phyloP scores from a whole-genome alignment of 1,140 invertebrate genomes.

The Rhopalosiphum maidis region DNA sequence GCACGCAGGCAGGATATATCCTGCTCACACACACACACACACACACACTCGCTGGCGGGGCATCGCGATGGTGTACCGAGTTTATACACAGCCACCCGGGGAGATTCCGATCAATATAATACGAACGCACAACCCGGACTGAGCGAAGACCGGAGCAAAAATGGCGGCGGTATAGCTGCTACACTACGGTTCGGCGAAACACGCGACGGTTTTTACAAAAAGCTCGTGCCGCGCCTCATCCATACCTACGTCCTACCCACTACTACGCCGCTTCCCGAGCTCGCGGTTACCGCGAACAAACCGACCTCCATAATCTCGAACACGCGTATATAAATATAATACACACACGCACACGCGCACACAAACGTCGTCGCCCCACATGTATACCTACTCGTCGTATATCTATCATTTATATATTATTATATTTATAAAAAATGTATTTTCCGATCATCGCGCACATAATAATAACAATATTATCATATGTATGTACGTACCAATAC shows the following conservation, averaged over 20 bases:
- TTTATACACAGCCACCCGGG: not conserved
- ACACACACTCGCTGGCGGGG: not conserved
- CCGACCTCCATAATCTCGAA: not conserved
- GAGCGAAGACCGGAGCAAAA: constrained; percentile 45
- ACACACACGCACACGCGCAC: not conserved
- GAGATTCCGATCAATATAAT: constrained; percentile 54
- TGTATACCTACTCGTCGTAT: not conserved
- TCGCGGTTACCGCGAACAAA: not conserved
- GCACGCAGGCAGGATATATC: not conserved
- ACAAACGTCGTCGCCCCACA: not conserved
- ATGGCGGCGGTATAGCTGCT: constrained; percentile 4
- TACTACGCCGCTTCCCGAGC: not conserved
- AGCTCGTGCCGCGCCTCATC: not conserved
- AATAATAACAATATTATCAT: not conserved
- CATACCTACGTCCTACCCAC: not conserved
- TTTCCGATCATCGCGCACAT: not conserved
- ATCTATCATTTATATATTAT: not conserved
- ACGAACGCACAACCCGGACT: constrained; percentile 25
- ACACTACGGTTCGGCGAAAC: not conserved
- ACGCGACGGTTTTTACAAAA: constrained; percentile 44
- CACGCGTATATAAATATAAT: not conserved
- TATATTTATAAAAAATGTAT: constrained; percentile 13
- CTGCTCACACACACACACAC: not conserved
- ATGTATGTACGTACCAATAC: not conserved
- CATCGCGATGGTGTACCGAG: not conserved